A percentile compares a stretch with the other conserved stretches of the same genome.
Conservation (phyloP, 2,888 invertebrate species). For the Apamea monoglypha region DNA sequence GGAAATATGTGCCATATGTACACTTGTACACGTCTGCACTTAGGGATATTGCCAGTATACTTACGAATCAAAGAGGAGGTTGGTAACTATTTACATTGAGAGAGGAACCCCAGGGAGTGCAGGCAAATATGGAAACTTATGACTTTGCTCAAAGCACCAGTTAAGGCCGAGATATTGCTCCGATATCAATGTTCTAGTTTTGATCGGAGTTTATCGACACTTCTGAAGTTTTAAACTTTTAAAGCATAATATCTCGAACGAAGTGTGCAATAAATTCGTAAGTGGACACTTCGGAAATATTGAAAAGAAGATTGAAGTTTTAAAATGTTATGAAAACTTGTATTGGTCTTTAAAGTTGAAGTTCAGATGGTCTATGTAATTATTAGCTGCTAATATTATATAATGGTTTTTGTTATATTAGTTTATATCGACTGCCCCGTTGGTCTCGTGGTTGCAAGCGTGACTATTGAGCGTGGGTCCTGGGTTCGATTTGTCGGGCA, state of each 20-base stretch:
- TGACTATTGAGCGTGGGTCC: no score
- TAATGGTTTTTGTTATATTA: background rate
- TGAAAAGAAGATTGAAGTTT: background rate
- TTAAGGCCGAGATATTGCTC: slow-evolving; percentile 41
- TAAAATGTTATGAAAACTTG: background rate
- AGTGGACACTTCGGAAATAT: background rate
- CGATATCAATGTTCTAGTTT: slow-evolving; percentile 28
- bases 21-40: background rate
- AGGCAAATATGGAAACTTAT: slow-evolving; percentile 40
- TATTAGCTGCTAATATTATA: background rate
- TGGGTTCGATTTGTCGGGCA: background rate
- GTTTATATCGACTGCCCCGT: background rate
- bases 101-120: background rate
- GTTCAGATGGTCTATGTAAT: background rate
- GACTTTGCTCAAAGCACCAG: slow-evolving; percentile 17
- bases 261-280: background rate
- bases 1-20: background rate
- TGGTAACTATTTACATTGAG: slow-evolving; percentile 12
- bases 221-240: slow-evolving; percentile 10
- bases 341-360: background rate
- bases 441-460: background rate
- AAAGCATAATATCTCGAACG: background rate
- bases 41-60: background rate
- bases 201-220: background rate
- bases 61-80: slow-evolving; percentile 7